Base-by-base conservation (phyloP, 2,888 invertebrate genomes). In the Cabera pusaria region DNA sequence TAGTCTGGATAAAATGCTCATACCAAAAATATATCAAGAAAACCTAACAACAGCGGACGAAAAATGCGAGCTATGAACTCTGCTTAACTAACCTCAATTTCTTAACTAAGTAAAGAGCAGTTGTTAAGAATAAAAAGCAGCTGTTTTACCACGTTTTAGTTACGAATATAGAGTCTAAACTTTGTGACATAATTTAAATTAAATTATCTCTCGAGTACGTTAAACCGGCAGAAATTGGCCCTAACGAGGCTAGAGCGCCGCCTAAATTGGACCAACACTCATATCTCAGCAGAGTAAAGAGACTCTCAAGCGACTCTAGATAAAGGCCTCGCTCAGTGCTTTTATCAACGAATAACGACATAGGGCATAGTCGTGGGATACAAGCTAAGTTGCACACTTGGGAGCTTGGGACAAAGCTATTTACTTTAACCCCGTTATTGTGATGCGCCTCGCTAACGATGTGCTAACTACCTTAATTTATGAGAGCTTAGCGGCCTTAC, bases 381-480 rank as follows among this genome's bases (percentile, higher is more conserved):
- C 18, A 10, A 1, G 7, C 23, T 40, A 31, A 25, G 29, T 37
- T 11, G 18, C 18, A 12, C 36, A 26, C 24, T 23, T 19, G 32
- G 16, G 14, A 4, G 14, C n/a, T 14, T 14, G 14, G 23, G 25
- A 20, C 24, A 5, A 18, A 24, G 27, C 27, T 40, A 27, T 32
- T 39, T 20, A 20, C 24, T 31, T 11, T 26, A 38, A 32, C 38
- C 6, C 9, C 26, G 26, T 33, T 37, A 34, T 40, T 34, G 27
- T 40, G 33, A 34, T 18, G 24, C 19, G 17, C 7, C 38, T 27
- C 9, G 9, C 33, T 40, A 40, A 40, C 39, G 39, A 40, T 28
- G 33, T 40, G 33, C 28, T 28, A 28, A 40, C 19, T 18, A 27
- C 9, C 22, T 10, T 11, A 40, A 28, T 16, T 24, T 3, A 22